Evolutionary conservation across 2,888 invertebrate species (phyloP).

Genomic region (Orthosia incerta): DNA sequence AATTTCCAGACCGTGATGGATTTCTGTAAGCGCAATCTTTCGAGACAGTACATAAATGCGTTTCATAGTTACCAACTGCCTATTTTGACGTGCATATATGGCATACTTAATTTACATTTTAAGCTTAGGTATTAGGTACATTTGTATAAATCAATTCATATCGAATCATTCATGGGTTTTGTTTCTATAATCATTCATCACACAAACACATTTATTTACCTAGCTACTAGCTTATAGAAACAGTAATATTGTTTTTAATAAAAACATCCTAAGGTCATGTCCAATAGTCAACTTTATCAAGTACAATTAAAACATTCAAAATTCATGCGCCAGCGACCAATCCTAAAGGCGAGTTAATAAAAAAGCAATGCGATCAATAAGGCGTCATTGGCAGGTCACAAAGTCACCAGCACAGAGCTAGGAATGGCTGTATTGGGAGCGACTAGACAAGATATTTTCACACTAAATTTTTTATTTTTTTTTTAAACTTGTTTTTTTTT

Average conservation of each 20-base stretch:
- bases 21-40: constrained; percentile 5
- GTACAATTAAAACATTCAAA: constrained; percentile 48
- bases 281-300: constrained; percentile 7
- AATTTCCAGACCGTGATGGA: constrained; percentile 21
- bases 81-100: neutral
- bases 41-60: neutral
- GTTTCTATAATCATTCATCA: neutral
- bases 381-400: constrained; percentile 42
- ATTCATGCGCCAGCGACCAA: constrained; percentile 25
- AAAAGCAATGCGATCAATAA: constrained; percentile 52
- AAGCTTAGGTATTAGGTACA: too few relatives aligned
- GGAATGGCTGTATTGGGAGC: neutral
- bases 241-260: constrained; percentile 17
- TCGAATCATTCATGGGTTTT: too few relatives aligned
- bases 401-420: neutral
- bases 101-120: neutral
- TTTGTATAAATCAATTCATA: too few relatives aligned
- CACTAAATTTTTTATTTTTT: too few relatives aligned
- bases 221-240: too few relatives aligned
- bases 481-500: too few relatives aligned
- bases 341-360: constrained; percentile 48
- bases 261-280: constrained; percentile 14
- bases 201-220: too few relatives aligned
- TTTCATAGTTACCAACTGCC: neutral
- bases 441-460: too few relatives aligned